Evolutionary conservation across 92 coral and sea anemone genomes (phyloP).

Genomic region (Porites evermanni): DNA sequence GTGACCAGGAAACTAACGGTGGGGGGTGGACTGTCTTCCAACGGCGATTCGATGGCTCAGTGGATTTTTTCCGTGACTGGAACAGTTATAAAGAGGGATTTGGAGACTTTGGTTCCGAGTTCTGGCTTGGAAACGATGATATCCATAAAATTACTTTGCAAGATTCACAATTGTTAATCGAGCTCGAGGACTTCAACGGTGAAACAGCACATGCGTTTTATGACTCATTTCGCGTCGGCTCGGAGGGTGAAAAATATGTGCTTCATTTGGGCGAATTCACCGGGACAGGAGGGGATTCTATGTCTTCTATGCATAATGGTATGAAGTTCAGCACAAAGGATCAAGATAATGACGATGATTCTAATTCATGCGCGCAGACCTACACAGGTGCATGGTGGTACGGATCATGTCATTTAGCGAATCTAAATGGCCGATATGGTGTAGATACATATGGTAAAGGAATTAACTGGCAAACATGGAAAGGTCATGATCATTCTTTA

Average conservation of each 20-base stretch:
- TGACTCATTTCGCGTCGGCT: conserved; percentile 37
- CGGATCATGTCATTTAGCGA: conserved; percentile 22
- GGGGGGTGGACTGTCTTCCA: conserved; percentile 79
- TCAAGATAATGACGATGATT: conserved; percentile 35
- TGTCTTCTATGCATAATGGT: conserved; percentile 26
- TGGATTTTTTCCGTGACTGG: conserved; percentile 60
- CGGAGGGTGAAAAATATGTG: conserved; percentile 17
- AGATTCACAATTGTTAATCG: conserved; percentile 45
- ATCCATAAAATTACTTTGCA: conserved; percentile 44
- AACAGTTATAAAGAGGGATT: conserved; percentile 61
- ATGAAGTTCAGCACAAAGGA: conserved; percentile 58
- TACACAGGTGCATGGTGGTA: conserved; percentile 76
- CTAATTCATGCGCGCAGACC: background rate
- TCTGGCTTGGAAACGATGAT: conserved; percentile 76
- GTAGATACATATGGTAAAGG: background rate
- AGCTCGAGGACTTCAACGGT: conserved; percentile 34
- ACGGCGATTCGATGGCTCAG: conserved; percentile 57
- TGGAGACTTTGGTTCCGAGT: conserved; percentile 62
- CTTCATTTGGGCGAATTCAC: conserved; percentile 28
- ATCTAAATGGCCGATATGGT: conserved; percentile 62
- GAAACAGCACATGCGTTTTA: conserved; percentile 50
- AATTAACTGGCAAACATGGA: conserved; percentile 41
- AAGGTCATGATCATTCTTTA: background rate
- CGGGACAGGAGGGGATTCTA: conserved; percentile 66
- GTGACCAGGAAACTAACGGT: conserved; percentile 74